Percentiles rank a stretch among this genome's conserved stretches.
Conservation (phyloP, 1,140 invertebrate genomes). For the Drusus annulatus region DNA sequence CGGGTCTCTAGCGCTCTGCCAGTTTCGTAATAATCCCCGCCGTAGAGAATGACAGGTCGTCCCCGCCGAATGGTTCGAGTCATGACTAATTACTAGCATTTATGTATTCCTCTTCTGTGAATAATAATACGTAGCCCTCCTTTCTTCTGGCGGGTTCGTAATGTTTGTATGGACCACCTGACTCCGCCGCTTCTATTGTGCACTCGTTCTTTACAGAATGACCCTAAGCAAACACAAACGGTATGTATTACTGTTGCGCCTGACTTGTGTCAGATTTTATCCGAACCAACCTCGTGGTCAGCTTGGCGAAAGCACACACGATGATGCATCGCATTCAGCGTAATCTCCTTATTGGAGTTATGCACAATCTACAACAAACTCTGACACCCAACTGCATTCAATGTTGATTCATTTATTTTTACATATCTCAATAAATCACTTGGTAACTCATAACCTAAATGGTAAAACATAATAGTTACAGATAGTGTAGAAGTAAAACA, state of each 20-base stretch:
- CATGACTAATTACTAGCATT: conserved; percentile 43
- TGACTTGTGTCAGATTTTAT: conserved; percentile 17
- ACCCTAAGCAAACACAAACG: conserved; percentile 8
- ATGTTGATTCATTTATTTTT: too few species aligned
- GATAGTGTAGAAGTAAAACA: too few species aligned
- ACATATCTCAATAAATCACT: too few species aligned
- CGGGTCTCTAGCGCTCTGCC: neutral
- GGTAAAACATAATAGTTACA: too few species aligned
- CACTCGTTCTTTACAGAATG: conserved; percentile 30
- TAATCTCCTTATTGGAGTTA: too few species aligned
- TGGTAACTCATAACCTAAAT: too few species aligned
- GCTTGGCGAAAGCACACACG: neutral
- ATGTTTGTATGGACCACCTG: conserved; percentile 41
- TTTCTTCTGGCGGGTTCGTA: neutral
- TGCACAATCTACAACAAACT: too few species aligned
- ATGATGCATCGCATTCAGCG: neutral
- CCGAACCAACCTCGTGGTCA: conserved; percentile 9
- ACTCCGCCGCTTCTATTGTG: conserved; percentile 34
- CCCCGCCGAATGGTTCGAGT: conserved; percentile 8
- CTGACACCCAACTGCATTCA: too few species aligned
- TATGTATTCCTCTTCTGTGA: conserved; percentile 27
- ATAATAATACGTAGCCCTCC: conserved; percentile 36
- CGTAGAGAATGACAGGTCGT: conserved; percentile 38
- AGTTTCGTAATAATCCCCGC: conserved; percentile 37
- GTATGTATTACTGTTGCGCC: conserved; percentile 11